These are phyloP conservation scores for Zaprionus gabonicus DNA, from an alignment of 1,140 invertebrate genomes.

Conservation along the genomic window DNA sequence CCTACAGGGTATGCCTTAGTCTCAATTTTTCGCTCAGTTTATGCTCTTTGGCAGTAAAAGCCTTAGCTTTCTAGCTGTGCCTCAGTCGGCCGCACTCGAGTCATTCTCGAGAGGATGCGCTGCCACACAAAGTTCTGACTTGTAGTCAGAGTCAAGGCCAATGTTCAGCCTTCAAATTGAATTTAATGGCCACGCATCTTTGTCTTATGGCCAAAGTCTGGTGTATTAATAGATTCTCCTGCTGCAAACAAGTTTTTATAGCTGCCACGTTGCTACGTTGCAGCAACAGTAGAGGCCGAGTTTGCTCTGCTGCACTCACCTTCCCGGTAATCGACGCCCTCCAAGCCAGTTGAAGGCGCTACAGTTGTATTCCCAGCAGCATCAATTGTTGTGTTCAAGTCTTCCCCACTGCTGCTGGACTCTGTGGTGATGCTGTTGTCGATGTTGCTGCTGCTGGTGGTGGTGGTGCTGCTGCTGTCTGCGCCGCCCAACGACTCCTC, in stretches of 20 bases:
- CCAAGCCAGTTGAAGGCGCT: conserved; percentile 66
- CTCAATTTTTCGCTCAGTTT: neutral
- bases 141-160: conserved; percentile 64
- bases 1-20: neutral
- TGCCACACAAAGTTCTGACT: conserved; percentile 7
- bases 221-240: conserved; percentile 73
- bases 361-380: conserved; percentile 64
- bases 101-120: neutral
- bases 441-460: conserved; percentile 13
- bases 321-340: conserved; percentile 83
- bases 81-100: conserved; percentile 9
- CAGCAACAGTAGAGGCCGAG: conserved; percentile 4
- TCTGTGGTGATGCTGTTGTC: conserved; percentile 51
- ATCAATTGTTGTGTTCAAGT: conserved; percentile 56
- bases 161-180: conserved; percentile 82
- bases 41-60: conserved; percentile 33
- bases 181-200: conserved; percentile 82
- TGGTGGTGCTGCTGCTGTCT: conserved; percentile 36
- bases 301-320: conserved; percentile 59
- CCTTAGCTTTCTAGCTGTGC: conserved; percentile 42
- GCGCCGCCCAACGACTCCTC: conserved; percentile 52
- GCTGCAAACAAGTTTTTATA: conserved; percentile 67
- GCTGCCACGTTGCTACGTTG: conserved; percentile 3
- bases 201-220: conserved; percentile 78
- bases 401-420: conserved; percentile 60